Base-by-base conservation (phyloP, 2,797 vertebrate species). In the Cryptoprocta ferox region DNA sequence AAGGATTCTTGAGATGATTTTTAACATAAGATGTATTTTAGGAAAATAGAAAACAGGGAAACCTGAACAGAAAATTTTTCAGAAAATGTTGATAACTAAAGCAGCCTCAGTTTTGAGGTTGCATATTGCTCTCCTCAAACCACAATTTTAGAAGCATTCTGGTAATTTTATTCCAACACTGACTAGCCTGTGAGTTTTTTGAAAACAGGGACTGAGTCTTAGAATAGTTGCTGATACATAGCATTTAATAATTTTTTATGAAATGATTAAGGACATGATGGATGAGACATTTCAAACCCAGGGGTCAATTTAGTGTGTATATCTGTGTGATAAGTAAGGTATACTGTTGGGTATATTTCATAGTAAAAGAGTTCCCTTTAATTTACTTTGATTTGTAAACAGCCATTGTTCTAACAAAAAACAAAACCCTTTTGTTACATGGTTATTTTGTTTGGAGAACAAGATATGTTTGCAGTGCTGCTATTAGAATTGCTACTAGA, bases 81-180 rank as follows among this genome's bases (percentile, higher is more conserved):
- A 68, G 48, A 84, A 89, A 88, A 82, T 61, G 39, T 30, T 59
- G 32, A 24, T 30, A 85, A 3, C 48, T 53, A n/a, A 82, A 73
- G 37, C 6, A 71, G 21, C 24, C 30, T 79, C 10, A 63, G n/a
- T 10, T 48, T 92, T 93, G 53, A 90, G 24, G 12, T 87, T 87
- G 71, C 30, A n/a, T 13, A 65, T 76, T 71, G 39, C 18, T 83
- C 7, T 50, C 26, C 21, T 79, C 42, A 75, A 86, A 96, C 39
- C n/a, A 79, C 28, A 79, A 61, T 37, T 92, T 85, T 45, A 85
- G 68, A 94, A 80, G n/a, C 39, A 65, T 76, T 86, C 80, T 94
- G 32, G n/a, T 37, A 85, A 59, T 35, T 45, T 76, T 91, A 73
- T 94, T 94, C 37, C 86, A 85, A 18, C 3, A 8, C 68, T 45